Percentiles rank a stretch among this genome's conserved stretches.
Evolutionary conservation across 1,140 invertebrate species (phyloP).

Genomic region (Apis cerana): DNA sequence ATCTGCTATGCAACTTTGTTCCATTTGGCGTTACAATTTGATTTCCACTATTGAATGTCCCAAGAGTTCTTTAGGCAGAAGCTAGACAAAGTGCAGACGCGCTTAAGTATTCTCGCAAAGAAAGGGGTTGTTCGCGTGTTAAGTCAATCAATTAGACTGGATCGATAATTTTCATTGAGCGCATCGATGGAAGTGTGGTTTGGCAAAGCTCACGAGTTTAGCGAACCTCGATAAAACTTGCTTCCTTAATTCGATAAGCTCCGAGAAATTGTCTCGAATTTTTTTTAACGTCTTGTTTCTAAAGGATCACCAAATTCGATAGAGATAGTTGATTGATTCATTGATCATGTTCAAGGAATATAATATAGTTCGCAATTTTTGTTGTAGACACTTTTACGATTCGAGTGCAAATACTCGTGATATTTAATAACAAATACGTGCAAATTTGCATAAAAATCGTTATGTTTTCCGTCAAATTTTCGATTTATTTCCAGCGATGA

Average conservation of each 20-base stretch:
- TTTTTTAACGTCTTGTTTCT: neutral
- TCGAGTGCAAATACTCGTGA: no score
- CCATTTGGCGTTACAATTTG: conserved; percentile 51
- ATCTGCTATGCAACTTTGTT: conserved; percentile 36
- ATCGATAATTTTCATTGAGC: neutral
- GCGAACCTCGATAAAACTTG: neutral
- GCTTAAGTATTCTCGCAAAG: conserved; percentile 14
- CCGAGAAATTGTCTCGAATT: neutral
- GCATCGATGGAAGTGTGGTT: neutral
- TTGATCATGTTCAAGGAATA: no score
- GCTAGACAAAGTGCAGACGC: conserved; percentile 29
- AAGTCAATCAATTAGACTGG: neutral
- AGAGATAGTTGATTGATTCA: neutral
- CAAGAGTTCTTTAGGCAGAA: conserved; percentile 20
- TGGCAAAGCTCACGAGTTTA: neutral
- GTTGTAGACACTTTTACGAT: no score
- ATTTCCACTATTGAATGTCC: conserved; percentile 40
- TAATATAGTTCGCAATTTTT: no score
- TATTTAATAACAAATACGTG: no score
- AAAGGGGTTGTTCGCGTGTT: neutral
- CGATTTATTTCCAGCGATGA: neutral
- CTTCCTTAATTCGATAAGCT: neutral
- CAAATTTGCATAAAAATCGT: no score
- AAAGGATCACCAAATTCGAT: neutral
- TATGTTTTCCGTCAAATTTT: neutral